Base-by-base conservation (phyloP, 2,888 invertebrate species). In the Eupelmus urozonus region DNA sequence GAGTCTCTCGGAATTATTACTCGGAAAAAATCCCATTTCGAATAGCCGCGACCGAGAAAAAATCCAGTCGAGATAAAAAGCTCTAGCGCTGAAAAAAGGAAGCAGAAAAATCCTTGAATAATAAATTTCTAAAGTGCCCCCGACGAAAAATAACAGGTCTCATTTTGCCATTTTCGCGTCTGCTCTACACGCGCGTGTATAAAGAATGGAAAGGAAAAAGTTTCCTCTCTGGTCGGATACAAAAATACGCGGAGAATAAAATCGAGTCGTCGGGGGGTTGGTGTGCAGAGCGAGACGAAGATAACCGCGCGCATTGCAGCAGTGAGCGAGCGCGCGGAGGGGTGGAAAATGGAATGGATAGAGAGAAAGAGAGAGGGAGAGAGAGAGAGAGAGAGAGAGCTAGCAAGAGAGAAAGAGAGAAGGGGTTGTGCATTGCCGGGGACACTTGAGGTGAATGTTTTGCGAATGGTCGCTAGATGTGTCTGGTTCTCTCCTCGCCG, bases 381-480 rank as follows among this genome's bases (percentile, higher is more conserved):
- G 40, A 57, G 53, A 53, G 67, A n/a, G 40, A n/a, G 59, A 49
- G 70, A 27, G 53, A 18, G 77, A 27, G n/a, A 45, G 45, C 53
- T 53, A 62, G 40, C 40, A 34, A 57, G 20, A 20, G 66, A 57
- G 16, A 25, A 55, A 20, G 65, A 45, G 70, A 67, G 67, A 76
- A 77, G 67, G 75, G 81, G 78, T 82, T 82, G 84, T 82, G 83
- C 84, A 84, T 82, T 83, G 87, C 86, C 84, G 85, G 86, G 87
- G 87, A 87, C 88, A 88, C 88, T 89, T 87, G 88, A 88, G 89
- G 88, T 89, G 88, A 88, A 89, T 88, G 88, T 89, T 89, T 89
- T 88, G 88, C 87, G 88, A 88, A 89, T 88, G 89, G 88, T 89
- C 89, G 88, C 87, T 89, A 89, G 88, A 89, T 88, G 89, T 89